phyloP scores from a whole-genome alignment of 2,888 invertebrate species.

The Acleris laterana region DNA sequence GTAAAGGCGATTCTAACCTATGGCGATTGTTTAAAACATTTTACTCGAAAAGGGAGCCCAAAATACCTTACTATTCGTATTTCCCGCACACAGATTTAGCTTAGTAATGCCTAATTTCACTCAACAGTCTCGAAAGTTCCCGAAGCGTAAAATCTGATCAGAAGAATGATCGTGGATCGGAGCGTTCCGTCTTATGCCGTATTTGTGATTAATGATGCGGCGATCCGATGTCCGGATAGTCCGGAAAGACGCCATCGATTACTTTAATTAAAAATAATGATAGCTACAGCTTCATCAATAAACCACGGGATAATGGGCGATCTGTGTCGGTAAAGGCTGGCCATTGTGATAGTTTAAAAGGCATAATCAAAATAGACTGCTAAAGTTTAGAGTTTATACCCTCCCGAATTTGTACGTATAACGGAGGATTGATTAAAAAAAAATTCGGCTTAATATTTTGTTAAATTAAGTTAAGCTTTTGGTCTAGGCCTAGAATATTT shows the following conservation, averaged over 20 bases:
- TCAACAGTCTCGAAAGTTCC: slow-evolving; percentile 18
- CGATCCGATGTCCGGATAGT: slow-evolving; percentile 47
- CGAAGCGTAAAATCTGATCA: slow-evolving; percentile 26
- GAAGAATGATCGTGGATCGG: slow-evolving; percentile 15
- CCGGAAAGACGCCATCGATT: slow-evolving; percentile 49
- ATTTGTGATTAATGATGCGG: slow-evolving; percentile 54
- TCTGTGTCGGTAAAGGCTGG: slow-evolving; percentile 14
- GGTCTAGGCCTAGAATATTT: no score
- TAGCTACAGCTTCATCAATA: slow-evolving; percentile 43
- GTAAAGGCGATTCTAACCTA: no score
- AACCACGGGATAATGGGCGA: slow-evolving; percentile 30
- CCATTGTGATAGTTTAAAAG: slow-evolving; percentile 13
- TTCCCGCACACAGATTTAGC: slow-evolving; percentile 3
- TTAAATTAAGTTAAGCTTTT: no score
- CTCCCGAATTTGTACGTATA: background rate
- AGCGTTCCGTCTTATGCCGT: slow-evolving; percentile 20
- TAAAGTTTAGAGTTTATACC: background rate
- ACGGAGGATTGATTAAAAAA: no score
- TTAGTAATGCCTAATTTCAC: slow-evolving; percentile 26
- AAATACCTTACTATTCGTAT: background rate
- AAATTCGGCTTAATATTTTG: no score
- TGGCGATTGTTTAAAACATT: background rate
- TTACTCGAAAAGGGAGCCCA: background rate
- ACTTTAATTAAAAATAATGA: slow-evolving; percentile 62
- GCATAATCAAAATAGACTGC: background rate